phyloP scores from a whole-genome alignment of 2,113 vertebrate genomes.

The Platichthys stellatus region DNA sequence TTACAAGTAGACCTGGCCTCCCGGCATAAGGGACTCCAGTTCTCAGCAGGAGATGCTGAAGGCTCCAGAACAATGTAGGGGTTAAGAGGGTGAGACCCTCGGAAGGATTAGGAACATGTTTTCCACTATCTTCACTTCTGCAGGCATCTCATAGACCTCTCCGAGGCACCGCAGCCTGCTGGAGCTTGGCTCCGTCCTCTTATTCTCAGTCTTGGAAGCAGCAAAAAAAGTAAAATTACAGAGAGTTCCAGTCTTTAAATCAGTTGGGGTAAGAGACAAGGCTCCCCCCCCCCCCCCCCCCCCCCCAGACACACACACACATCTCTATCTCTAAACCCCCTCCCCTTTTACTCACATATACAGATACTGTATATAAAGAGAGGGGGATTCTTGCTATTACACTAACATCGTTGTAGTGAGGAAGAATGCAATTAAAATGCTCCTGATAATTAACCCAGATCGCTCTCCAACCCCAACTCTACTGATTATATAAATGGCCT shows the following conservation, averaged over 20 bases:
- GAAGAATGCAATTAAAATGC: conserved; percentile 79
- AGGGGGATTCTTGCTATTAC: conserved; percentile 60
- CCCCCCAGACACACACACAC: conserved; percentile 2
- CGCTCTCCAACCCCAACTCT: conserved; percentile 70
- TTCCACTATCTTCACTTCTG: conserved; percentile 67
- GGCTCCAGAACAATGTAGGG: conserved; percentile 68
- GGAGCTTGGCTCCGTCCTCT: conserved; percentile 57
- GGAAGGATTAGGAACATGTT: conserved; percentile 76
- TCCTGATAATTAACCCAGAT: conserved; percentile 80
- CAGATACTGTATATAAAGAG: conserved; percentile 16
- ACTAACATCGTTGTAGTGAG: conserved; percentile 62
- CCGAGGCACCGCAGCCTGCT: conserved; percentile 25
- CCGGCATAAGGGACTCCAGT: conserved; percentile 44
- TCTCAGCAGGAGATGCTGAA: conserved; percentile 61
- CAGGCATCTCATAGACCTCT: conserved; percentile 67
- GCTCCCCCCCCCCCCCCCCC: no score
- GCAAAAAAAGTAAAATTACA: conserved; percentile 33
- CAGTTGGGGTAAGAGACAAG: conserved; percentile 36
- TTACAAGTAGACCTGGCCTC: conserved; percentile 68
- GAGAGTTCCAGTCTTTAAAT: conserved; percentile 37
- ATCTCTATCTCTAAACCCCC: not conserved
- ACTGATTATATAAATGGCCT: conserved; percentile 76
- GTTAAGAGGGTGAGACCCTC: conserved; percentile 76
- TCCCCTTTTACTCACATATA: not conserved
- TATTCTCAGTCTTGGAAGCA: conserved; percentile 60